phyloP scores from a whole-genome alignment of 2,888 invertebrate genomes.

The Drosophila robusta region DNA sequence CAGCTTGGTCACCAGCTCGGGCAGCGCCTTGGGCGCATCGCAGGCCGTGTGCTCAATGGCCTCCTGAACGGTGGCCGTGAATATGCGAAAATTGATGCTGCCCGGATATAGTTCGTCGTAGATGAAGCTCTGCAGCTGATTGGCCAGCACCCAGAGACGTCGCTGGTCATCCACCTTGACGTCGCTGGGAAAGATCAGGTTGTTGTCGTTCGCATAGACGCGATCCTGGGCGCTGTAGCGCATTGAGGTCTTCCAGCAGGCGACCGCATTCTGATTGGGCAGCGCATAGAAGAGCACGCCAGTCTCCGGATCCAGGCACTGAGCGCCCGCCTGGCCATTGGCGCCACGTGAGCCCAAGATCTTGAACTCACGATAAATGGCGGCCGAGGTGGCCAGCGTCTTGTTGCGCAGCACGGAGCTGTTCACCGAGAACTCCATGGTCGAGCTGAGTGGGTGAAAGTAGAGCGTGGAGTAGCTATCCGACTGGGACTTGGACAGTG shows the following conservation, averaged over 20 bases:
- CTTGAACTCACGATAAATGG: constrained; percentile 88
- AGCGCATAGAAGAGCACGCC: constrained; percentile 91
- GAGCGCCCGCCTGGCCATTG: constrained; percentile 90
- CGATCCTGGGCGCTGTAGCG: constrained; percentile 90
- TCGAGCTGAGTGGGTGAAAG: constrained; percentile 92
- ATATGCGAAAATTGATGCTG: constrained; percentile 90
- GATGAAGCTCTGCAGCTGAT: constrained; percentile 90
- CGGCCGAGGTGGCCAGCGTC: constrained; percentile 85
- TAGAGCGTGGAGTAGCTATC: constrained; percentile 90
- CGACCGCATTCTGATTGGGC: constrained; percentile 91
- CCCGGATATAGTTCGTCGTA: constrained; percentile 87
- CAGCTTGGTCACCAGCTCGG: constrained; percentile 87
- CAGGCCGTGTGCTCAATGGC: constrained; percentile 91
- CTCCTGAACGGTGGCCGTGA: constrained; percentile 89
- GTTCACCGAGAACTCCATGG: constrained; percentile 91
- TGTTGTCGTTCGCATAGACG: constrained; percentile 89
- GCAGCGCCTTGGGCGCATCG: constrained; percentile 87
- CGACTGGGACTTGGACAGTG: constrained; percentile 88
- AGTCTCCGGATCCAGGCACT: constrained; percentile 89
- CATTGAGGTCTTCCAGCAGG: constrained; percentile 91
- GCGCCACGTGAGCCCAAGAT: constrained; percentile 89
- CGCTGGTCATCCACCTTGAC: constrained; percentile 90
- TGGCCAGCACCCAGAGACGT: constrained; percentile 91
- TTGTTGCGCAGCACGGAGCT: constrained; percentile 89
- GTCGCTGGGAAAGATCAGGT: constrained; percentile 92